Evolutionary conservation across 2,113 vertebrate species (phyloP).

Genomic region (Probosciger aterrimus): DNA sequence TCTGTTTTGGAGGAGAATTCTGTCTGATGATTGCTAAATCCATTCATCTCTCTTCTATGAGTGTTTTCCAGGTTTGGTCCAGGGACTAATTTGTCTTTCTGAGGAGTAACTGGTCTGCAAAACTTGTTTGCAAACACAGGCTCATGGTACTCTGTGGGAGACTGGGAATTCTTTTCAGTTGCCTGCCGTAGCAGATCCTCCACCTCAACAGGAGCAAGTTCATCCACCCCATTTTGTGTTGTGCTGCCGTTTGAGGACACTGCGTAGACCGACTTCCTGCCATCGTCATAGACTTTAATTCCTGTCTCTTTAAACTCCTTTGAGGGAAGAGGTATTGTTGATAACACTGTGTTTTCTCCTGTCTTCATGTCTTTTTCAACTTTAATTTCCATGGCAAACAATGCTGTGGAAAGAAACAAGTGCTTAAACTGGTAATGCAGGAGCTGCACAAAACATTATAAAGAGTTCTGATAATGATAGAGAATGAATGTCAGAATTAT

Average conservation of each 20-base stretch:
- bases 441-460: background rate
- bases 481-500: background rate
- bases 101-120: slow-evolving; percentile 75
- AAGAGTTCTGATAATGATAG: background rate
- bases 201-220: slow-evolving; percentile 83
- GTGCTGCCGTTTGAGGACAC: slow-evolving; percentile 65
- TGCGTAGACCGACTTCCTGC: slow-evolving; percentile 87
- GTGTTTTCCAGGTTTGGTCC: slow-evolving; percentile 55
- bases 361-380: slow-evolving; percentile 90
- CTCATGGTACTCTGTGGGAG: slow-evolving; percentile 86
- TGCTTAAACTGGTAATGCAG: background rate
- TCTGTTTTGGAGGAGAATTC: slow-evolving; percentile 17
- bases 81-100: slow-evolving; percentile 62
- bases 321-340: slow-evolving; percentile 83
- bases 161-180: slow-evolving; percentile 77
- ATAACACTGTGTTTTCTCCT: slow-evolving; percentile 89
- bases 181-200: slow-evolving; percentile 90
- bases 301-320: slow-evolving; percentile 80
- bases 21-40: slow-evolving; percentile 26
- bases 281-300: slow-evolving; percentile 92
- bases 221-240: slow-evolving; percentile 67
- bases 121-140: slow-evolving; percentile 89
- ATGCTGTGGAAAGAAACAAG: slow-evolving; percentile 76
- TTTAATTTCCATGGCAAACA: slow-evolving; percentile 94
- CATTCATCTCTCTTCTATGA: slow-evolving; percentile 44